phyloP scores from a whole-genome alignment of 2,797 vertebrate genomes.

The Peromyscus attwateri region DNA sequence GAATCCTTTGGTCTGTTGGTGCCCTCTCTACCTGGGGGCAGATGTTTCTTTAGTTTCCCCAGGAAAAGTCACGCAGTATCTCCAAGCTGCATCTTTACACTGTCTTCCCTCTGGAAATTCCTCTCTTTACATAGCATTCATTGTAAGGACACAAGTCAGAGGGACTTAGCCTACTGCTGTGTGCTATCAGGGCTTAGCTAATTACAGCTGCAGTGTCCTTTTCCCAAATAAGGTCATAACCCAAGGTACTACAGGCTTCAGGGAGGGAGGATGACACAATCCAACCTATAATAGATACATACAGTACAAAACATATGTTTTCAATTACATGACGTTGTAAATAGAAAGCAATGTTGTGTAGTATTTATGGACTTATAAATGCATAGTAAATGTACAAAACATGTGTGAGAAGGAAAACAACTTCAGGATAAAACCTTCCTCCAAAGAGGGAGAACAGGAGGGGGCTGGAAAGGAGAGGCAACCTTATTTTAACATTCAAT shows the following conservation, averaged over 20 bases:
- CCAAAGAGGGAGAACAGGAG: background rate
- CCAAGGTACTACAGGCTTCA: background rate
- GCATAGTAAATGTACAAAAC: background rate
- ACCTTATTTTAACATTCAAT: background rate
- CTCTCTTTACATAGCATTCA: background rate
- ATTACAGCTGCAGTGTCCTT: background rate
- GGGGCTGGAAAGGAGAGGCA: background rate
- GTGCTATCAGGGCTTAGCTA: background rate
- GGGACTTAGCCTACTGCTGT: background rate
- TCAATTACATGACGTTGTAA: background rate
- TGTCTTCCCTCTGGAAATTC: background rate
- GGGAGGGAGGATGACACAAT: background rate
- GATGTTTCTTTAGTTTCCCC: background rate
- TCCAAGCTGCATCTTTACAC: background rate
- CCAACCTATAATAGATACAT: background rate
- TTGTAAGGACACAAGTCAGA: background rate
- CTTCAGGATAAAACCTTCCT: background rate
- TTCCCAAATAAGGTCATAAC: background rate
- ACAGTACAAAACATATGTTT: background rate
- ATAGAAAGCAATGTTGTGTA: background rate
- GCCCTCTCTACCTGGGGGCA: background rate
- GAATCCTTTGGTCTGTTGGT: background rate
- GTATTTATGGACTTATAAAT: background rate
- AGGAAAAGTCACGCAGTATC: background rate
- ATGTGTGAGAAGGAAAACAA: background rate